Evolutionary conservation across 2,797 vertebrate species (phyloP).

Genomic region (Sylvilagus floridanus): DNA sequence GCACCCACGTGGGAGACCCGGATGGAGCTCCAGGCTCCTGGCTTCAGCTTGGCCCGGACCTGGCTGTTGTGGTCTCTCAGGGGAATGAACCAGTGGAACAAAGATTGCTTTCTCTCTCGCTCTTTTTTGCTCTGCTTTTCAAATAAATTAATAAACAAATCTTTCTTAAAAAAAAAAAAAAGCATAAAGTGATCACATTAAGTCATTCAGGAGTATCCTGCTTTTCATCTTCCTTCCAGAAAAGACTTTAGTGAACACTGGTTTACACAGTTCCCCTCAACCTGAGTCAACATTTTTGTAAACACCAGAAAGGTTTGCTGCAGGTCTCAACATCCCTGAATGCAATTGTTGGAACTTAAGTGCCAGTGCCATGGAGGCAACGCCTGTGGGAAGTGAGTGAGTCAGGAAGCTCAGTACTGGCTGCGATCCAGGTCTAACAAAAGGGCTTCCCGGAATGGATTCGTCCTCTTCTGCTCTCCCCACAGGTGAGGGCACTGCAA

Average conservation of each 20-base stretch:
- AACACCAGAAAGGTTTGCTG: not conserved
- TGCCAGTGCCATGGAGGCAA: not conserved
- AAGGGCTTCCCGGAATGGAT: not conserved
- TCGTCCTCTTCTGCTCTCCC: not conserved
- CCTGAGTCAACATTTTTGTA: not conserved
- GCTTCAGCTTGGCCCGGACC: too few relatives aligned
- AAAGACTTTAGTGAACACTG: not conserved
- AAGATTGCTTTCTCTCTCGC: too few relatives aligned
- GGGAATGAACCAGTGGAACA: too few relatives aligned
- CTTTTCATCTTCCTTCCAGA: slow-evolving; percentile 16
- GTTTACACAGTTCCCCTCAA: not conserved
- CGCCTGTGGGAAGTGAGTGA: not conserved
- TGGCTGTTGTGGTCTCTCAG: too few relatives aligned
- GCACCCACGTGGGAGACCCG: too few relatives aligned
- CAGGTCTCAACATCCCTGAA: not conserved
- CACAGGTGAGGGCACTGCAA: not conserved
- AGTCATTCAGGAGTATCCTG: not conserved
- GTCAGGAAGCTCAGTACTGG: not conserved
- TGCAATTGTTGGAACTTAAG: not conserved
- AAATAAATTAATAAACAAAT: too few relatives aligned
- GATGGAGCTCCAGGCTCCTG: too few relatives aligned
- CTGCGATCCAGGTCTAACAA: not conserved
- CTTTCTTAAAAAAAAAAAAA: too few relatives aligned
- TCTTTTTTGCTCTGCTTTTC: too few relatives aligned
- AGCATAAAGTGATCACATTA: not conserved